Evolutionary conservation across 2,888 invertebrate species (phyloP).

Genomic region (Cerastis leucographa): DNA sequence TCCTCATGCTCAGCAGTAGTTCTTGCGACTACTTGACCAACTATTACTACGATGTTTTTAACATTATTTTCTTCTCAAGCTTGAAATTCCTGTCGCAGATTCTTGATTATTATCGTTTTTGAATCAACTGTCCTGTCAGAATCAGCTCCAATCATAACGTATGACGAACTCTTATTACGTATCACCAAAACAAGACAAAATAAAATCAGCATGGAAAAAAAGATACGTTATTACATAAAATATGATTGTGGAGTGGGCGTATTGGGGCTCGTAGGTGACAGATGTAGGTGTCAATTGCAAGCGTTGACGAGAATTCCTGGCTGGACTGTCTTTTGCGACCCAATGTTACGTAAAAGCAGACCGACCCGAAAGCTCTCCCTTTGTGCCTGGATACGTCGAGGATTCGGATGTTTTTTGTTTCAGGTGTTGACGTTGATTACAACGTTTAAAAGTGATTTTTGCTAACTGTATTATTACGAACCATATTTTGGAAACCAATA

Average conservation of each 20-base stretch:
- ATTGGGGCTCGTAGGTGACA: slow-evolving; percentile 57
- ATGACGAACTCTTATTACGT: slow-evolving; percentile 2
- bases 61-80: neutral
- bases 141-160: slow-evolving; percentile 1
- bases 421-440: too few relatives aligned
- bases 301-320: slow-evolving; percentile 51
- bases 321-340: slow-evolving; percentile 48
- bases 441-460: neutral
- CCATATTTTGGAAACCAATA: too few relatives aligned
- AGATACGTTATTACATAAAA: slow-evolving; percentile 36
- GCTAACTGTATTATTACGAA: neutral
- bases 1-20: neutral
- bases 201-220: slow-evolving; percentile 5
- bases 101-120: neutral
- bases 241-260: slow-evolving; percentile 31
- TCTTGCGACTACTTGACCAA: neutral
- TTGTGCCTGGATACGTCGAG: slow-evolving; percentile 15
- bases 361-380: slow-evolving; percentile 28
- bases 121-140: neutral
- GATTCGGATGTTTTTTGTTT: neutral
- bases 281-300: slow-evolving; percentile 69
- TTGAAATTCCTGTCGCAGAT: neutral
- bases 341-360: slow-evolving; percentile 39
- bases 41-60: neutral
- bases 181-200: neutral